Conservation (phyloP, 2,797 vertebrate species). For the Falco cherrug region DNA sequence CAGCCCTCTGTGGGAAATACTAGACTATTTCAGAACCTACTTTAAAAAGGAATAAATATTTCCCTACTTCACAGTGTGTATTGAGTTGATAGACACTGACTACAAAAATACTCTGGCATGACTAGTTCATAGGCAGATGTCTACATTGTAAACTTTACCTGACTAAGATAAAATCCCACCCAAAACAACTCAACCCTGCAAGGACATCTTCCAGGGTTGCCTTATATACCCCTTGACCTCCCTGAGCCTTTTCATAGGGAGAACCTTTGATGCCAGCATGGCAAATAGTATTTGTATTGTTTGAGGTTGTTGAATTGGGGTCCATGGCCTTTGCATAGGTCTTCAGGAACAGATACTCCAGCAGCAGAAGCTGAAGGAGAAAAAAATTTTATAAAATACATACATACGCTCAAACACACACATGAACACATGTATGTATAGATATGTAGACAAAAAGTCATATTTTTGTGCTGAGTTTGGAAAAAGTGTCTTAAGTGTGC, state of each 20-base stretch:
- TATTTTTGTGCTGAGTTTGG: background rate
- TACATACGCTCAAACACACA: too few species aligned
- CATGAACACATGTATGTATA: accelerated
- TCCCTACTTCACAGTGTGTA: background rate
- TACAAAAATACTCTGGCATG: background rate
- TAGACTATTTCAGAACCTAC: background rate
- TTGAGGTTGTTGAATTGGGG: background rate
- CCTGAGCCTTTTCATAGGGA: background rate
- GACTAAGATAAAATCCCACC: background rate
- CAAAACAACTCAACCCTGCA: background rate
- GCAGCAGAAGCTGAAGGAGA: background rate
- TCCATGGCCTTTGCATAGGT: background rate
- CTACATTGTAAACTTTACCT: background rate
- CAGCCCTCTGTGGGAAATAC: background rate
- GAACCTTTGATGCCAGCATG: background rate
- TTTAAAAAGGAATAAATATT: background rate
- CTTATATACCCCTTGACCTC: background rate
- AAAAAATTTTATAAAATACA: background rate
- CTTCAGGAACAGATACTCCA: background rate
- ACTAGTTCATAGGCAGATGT: background rate
- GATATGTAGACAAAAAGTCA: background rate
- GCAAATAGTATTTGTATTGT: background rate
- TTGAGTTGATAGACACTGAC: background rate
- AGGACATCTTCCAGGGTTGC: background rate
- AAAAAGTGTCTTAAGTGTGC: background rate